Base-by-base conservation (phyloP, 2,797 vertebrate genomes). In the Hybognathus amarus region DNA sequence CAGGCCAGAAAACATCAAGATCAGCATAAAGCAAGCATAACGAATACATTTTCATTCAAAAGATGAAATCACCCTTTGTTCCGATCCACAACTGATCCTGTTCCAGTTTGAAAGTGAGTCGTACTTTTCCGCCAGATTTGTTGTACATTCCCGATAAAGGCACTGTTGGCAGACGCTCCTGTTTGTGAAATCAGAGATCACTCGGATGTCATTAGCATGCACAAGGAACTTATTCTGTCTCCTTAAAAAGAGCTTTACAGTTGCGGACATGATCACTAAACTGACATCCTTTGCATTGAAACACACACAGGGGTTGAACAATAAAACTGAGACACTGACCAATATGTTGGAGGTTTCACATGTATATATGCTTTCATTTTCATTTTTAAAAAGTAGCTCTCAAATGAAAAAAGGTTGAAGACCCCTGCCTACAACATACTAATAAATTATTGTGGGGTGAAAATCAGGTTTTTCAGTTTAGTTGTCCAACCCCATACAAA, bases 71-170 rank as follows among this genome's bases (percentile, higher is more conserved):
- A 99, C 98, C 98, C 95, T 99, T 99, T 83, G 98, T 99, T 92
- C 98, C 98, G 66, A 99, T 97, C 98, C 98, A 99, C 80, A 99
- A 93, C 92, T 99, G 98, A 94, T 99, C 98, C 89, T 99, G 98
- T 91, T 99, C 98, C 83, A 99, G 96, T 93, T 99, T 99, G 90
- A 99, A 99, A 79, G 98, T 99, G 90, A 99, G 92, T 89, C 98
- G 93, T 91, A 99, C 97, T 95, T 99, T 99, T 61, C 98, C 98
- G 84, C 98, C 98, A 9, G 98, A 97, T 90, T 99, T 99, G 93
- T 99, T 99, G 93, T 94, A 99, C 98, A 99, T 99, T 91, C 98
- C 98, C 0, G 98, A 96, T 92, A 99, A 96, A 68, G 98, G 98
- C 92, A 98, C 97, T 40, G 97, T 96, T 50, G 98, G 98, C 93